These are phyloP conservation scores for Mirza zaza DNA, from an alignment of 2,113 vertebrate genomes.

Conservation along the genomic window DNA sequence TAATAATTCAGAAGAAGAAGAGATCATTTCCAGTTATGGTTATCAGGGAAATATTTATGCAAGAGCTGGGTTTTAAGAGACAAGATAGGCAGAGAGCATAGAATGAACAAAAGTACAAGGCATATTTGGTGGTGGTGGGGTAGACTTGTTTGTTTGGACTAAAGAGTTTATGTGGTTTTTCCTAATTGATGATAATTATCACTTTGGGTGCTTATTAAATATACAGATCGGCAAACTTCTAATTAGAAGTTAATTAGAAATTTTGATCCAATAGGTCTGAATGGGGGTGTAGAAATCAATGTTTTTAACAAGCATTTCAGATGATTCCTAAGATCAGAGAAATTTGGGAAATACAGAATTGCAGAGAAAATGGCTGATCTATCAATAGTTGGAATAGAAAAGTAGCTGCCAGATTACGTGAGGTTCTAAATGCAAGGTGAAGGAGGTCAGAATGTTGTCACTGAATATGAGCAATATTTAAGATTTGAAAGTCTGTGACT, in stretches of 20 bases:
- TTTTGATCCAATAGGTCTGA: not conserved
- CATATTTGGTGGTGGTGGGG: not conserved
- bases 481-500: not conserved
- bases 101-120: not conserved
- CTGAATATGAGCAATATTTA: conserved; percentile 19
- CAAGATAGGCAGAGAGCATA: not conserved
- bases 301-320: conserved; percentile 34
- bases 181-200: not conserved
- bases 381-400: not conserved
- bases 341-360: conserved; percentile 7
- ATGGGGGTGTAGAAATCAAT: not conserved
- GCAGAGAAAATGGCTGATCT: not conserved
- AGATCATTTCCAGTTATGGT: not conserved
- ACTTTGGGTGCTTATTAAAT: not conserved
- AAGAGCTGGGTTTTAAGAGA: not conserved
- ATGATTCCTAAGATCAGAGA: not conserved
- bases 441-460: not conserved
- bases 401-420: not conserved
- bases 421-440: not conserved
- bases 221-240: not conserved
- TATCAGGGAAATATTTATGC: not conserved
- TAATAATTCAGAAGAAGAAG: not conserved
- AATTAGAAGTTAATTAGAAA: not conserved
- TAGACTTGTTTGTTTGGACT: not conserved
- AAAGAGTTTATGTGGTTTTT: not conserved